A percentile compares a stretch with the other conserved stretches of the same genome.
Conservation (phyloP, 2,113 vertebrate species). For the Oxygymnocypris stewartii region DNA sequence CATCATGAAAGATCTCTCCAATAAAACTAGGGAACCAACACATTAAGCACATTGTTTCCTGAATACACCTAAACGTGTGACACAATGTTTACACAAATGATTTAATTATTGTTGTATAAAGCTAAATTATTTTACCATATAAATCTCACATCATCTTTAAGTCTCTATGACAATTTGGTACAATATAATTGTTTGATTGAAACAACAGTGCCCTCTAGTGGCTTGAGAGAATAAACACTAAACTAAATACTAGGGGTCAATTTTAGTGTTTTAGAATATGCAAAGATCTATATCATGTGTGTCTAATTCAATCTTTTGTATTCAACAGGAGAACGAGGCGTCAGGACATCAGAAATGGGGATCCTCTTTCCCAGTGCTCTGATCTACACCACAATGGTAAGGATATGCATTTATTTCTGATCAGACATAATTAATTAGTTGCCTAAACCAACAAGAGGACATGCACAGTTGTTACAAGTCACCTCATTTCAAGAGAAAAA, state of each 20-base stretch:
- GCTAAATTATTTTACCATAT: background rate
- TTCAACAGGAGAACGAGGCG: conserved; percentile 85
- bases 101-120: background rate
- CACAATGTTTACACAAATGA: background rate
- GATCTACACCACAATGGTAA: conserved; percentile 92
- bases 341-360: conserved; percentile 97
- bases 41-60: background rate
- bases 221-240: background rate
- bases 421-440: background rate
- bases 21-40: conserved; percentile 41
- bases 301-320: background rate
- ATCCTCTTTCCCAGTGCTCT: conserved; percentile 95
- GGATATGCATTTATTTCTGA: background rate
- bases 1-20: conserved; percentile 40
- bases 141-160: background rate
- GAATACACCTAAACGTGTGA: background rate
- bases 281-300: background rate
- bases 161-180: background rate
- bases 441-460: background rate
- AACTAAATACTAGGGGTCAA: background rate
- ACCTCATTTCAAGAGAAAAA: background rate
- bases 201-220: conserved; percentile 72
- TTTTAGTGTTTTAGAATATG: background rate
- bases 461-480: background rate
- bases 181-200: background rate